phyloP scores from a whole-genome alignment of 1,140 invertebrate species.

The Chlorops oryzae region DNA sequence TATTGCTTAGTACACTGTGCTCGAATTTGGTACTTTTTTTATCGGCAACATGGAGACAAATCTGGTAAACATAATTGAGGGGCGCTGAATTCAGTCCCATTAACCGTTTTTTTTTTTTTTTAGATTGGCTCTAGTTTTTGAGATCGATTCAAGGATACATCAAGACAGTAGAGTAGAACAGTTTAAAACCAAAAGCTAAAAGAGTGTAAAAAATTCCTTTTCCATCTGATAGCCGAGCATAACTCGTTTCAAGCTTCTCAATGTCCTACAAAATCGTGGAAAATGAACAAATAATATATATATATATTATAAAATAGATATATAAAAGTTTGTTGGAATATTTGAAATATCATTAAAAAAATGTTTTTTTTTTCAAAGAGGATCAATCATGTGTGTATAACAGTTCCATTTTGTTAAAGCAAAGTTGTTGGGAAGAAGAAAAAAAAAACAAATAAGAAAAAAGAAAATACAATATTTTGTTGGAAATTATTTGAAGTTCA shows the following conservation, averaged over 20 bases:
- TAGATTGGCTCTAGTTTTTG: constrained; percentile 6
- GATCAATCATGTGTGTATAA: not conserved
- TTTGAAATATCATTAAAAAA: not conserved
- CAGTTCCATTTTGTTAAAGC: not conserved
- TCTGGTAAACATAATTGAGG: constrained; percentile 16
- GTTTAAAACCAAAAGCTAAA: constrained; percentile 25
- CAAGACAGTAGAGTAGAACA: no score
- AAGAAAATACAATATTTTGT: constrained; percentile 37
- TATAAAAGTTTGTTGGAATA: no score
- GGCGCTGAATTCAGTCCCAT: constrained; percentile 1
- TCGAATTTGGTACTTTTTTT: constrained; percentile 36
- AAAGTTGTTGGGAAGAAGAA: constrained; percentile 22
- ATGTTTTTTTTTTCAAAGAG: not conserved
- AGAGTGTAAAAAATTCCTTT: constrained; percentile 30
- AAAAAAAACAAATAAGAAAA: constrained; percentile 36
- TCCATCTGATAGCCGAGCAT: constrained; percentile 44
- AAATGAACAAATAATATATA: not conserved
- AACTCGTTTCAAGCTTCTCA: constrained; percentile 41
- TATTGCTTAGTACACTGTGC: constrained; percentile 24
- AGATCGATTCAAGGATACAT: no score
- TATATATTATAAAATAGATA: no score
- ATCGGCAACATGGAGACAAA: constrained; percentile 39
- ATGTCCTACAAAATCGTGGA: constrained; percentile 37
- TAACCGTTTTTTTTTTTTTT: constrained; percentile 11
- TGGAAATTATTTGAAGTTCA: no score